A percentile compares a stretch with the other conserved stretches of the same genome.
phyloP scores from a whole-genome alignment of 2,888 invertebrate genomes.

The Petrolisthes manimaculis region DNA sequence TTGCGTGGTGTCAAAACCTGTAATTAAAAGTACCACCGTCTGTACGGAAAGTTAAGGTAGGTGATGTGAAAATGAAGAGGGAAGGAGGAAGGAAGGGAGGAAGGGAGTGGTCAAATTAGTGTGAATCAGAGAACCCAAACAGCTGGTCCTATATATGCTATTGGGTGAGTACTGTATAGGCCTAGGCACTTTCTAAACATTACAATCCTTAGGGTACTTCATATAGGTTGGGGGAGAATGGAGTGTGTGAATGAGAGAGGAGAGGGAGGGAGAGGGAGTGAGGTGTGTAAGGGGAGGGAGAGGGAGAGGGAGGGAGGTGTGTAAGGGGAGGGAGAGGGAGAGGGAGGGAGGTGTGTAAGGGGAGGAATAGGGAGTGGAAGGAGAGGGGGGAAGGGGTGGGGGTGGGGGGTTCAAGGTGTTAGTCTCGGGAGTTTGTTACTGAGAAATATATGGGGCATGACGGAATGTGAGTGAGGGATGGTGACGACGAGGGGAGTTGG shows the following conservation, averaged over 20 bases:
- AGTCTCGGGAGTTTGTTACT: too few relatives aligned
- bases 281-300: not conserved
- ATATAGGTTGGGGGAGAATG: slow-evolving; percentile 1
- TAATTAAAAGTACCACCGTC: too few relatives aligned
- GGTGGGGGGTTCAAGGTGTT: too few relatives aligned
- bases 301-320: not conserved
- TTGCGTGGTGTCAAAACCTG: too few relatives aligned
- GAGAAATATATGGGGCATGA: not conserved
- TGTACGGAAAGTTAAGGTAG: not conserved
- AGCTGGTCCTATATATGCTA: too few relatives aligned
- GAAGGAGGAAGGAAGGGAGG: not conserved
- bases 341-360: not conserved
- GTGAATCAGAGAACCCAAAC: not conserved
- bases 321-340: not conserved
- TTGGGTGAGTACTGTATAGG: not conserved
- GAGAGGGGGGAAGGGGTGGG: too few relatives aligned
- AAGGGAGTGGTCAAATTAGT: not conserved
- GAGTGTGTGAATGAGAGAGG: not conserved
- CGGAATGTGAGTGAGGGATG: not conserved
- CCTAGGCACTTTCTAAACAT: not conserved
- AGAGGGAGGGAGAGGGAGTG: not conserved
- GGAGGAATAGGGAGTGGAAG: not conserved
- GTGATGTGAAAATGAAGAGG: not conserved
- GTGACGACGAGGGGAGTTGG: not conserved
- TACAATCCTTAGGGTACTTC: not conserved